Base-by-base conservation (phyloP, 2,888 invertebrate genomes). In the Crioceris asparagi region DNA sequence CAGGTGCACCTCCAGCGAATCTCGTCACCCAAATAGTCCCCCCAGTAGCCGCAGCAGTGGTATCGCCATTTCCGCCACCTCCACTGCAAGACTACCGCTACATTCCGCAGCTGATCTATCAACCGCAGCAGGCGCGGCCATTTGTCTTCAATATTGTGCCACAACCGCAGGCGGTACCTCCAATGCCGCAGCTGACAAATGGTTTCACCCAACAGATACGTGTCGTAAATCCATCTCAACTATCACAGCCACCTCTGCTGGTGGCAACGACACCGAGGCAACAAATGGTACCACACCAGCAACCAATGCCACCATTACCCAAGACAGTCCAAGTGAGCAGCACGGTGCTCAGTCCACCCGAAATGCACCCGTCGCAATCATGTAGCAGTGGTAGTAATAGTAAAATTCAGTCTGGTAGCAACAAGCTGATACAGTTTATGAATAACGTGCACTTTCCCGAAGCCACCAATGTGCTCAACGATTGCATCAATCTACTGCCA, bases 381-480 rank as follows among this genome's bases (percentile, higher is more conserved):
- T n/a, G n/a, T n/a, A n/a, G n/a, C n/a, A n/a, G n/a, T n/a, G n/a
- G n/a, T n/a, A n/a, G n/a, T n/a, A n/a, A n/a, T n/a, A n/a, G n/a
- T n/a, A n/a, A n/a, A n/a, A n/a, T n/a, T 11, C 42, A 36, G 19
- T 53, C 48, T 10, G 53, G 44, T 35, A 51, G 70, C 44, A 51
- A 70, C 44, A 70, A 69, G 36, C 56, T 65, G 38, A 70, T 73
- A 42, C 73, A 73, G 50, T 74, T 74, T 56, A 60, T 72, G 36
- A 71, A 71, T 46, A 74, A 73, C 51, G 72, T 73, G 3, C 73
- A 74, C 55, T 69, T 71, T 45, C 69, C 70, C 1, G 68, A 69
- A 53, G 56, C 59, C 19, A 51, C 53, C 17, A 12, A 27, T 8
- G 47, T 53, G n/a, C 40, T 60, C 21, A 57, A 50, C 31, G 61